A percentile compares a stretch with the other conserved stretches of the same genome.
phyloP scores from a whole-genome alignment of 2,113 vertebrate species.

The Pycnonotus jocosus region DNA sequence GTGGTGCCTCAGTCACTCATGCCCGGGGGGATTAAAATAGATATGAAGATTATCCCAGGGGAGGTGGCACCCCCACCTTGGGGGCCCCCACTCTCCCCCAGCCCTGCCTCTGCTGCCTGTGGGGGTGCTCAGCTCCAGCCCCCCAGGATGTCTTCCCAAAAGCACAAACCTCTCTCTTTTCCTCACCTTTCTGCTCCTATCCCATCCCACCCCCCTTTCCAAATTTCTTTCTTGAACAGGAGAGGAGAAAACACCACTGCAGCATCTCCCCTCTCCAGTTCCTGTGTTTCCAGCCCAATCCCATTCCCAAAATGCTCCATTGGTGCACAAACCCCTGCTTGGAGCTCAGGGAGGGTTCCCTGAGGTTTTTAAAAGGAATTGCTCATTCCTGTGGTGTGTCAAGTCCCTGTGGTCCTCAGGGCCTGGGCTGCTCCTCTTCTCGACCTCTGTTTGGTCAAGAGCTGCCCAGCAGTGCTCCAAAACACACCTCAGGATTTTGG shows the following conservation, averaged over 20 bases:
- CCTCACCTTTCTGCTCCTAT: background rate
- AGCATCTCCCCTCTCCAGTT: background rate
- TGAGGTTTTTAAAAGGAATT: background rate
- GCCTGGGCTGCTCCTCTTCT: background rate
- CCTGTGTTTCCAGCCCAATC: background rate
- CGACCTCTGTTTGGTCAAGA: rapidly evolving
- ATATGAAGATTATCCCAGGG: constrained; percentile 31
- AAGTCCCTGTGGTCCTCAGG: background rate
- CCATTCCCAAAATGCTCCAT: background rate
- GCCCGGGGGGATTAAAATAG: constrained; percentile 52
- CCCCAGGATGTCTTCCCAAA: background rate
- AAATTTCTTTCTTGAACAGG: rapidly evolving
- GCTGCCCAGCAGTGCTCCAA: rapidly evolving
- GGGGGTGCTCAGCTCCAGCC: background rate
- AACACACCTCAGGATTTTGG: rapidly evolving
- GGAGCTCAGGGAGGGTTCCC: background rate
- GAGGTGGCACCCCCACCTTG: background rate
- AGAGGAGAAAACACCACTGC: rapidly evolving
- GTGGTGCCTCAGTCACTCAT: background rate
- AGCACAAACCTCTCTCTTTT: background rate
- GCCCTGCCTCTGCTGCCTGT: background rate
- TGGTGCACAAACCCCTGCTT: rapidly evolving
- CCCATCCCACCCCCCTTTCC: background rate
- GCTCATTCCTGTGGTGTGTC: rapidly evolving
- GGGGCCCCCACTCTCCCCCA: background rate